Base-by-base conservation (phyloP, 1,140 invertebrate species). In the Phenacoccus solenopsis region DNA sequence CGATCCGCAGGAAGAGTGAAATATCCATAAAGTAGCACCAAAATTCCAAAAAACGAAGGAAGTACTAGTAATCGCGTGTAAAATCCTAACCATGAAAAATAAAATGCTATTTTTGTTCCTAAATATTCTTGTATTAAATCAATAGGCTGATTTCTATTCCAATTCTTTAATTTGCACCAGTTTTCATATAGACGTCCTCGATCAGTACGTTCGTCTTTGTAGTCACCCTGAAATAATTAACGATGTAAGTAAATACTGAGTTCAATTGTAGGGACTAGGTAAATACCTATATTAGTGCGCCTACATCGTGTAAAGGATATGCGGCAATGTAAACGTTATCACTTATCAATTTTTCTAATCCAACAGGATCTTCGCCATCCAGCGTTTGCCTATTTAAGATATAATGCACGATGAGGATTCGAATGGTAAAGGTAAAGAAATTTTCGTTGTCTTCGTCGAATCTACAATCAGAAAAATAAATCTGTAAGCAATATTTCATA, bases 81-180 rank as follows among this genome's bases (percentile, higher is more conserved):
- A 80, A 91, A 98, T 38, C 95, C 95, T 21, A 98, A 80, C 95
- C 95, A 98, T 4, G 94, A 94, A 78, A 98, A 98, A 78, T 98
- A 98, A 28, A 96, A 79, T 30, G 87, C 81, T 73, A 95, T 92
- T 82, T 96, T 96, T 28, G 94, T 91, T 10, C 94, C 94, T 82
- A 96, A 96, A 79, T 97, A 97, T 72, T 89, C 86, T 76, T 89
- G 89, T 69, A 76, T 80, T 74, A 94, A 88, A 79, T 94, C 90
- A 25, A 96, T 79, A 0, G 94, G 93, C 76, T 96, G 94, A 76
- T 90, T 87, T 73, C 90, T 89, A 76, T 90, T 86, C 78, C 88
- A 90, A 76, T 88, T 90, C 1, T 80, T 83, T 27, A 94, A 30
- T 85, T 84, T 9, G 38, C 38, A n/a, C 38, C 38, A 49, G 3